A percentile compares a stretch with the other conserved stretches of the same genome.
Conservation (phyloP, 2,113 vertebrate species). For the Oncorhynchus kisutch region DNA sequence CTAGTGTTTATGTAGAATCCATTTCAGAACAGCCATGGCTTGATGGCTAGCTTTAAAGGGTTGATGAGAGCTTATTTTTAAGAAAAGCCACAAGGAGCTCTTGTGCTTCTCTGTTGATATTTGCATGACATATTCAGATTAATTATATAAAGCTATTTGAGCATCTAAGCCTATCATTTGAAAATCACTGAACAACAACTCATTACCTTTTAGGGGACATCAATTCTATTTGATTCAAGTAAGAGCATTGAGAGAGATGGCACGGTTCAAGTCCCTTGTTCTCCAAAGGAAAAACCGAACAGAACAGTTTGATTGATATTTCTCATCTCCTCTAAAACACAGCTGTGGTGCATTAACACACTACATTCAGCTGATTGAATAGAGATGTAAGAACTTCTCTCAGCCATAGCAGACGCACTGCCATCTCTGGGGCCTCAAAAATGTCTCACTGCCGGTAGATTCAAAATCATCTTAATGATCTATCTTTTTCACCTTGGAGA, state of each 20-base stretch:
- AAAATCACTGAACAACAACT: not conserved
- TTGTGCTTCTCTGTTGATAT: constrained; percentile 29
- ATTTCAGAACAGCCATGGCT: constrained; percentile 21
- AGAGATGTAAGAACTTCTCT: constrained; percentile 1
- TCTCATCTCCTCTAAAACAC: not conserved
- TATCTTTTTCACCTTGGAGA: not conserved
- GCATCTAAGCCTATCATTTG: not conserved
- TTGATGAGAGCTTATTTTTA: constrained; percentile 6
- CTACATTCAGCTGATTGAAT: too few species aligned
- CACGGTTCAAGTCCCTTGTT: not conserved
- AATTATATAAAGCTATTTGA: constrained; percentile 12
- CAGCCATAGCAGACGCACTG: constrained; percentile 52
- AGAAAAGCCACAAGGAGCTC: constrained; percentile 4
- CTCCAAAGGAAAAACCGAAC: not conserved
- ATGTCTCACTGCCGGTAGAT: not conserved
- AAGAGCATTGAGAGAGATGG: not conserved
- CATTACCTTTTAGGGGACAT: not conserved
- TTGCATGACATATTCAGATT: constrained; percentile 29
- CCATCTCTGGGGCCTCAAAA: constrained; percentile 11
- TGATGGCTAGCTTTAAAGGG: constrained; percentile 3
- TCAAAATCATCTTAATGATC: not conserved
- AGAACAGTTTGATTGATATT: not conserved
- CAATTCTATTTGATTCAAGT: not conserved
- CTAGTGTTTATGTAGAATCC: constrained; percentile 16
- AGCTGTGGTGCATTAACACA: not conserved